A percentile compares a stretch with the other conserved stretches of the same genome.
These are phyloP conservation scores for Ametastegia equiseti DNA, from an alignment of 2,888 invertebrate species.

Conservation along the genomic window DNA sequence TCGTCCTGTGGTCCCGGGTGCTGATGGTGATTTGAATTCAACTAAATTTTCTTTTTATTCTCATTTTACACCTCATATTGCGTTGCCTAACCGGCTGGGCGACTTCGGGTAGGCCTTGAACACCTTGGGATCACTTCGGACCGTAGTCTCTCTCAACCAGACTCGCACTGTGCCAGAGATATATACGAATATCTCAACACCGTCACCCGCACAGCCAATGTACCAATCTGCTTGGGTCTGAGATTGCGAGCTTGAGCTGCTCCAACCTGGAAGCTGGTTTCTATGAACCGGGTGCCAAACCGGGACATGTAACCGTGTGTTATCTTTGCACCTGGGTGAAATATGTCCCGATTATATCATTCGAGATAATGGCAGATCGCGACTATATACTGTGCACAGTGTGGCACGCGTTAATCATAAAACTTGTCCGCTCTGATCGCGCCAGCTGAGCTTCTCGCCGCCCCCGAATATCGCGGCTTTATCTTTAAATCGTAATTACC, in stretches of 20 bases:
- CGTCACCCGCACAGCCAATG: background rate
- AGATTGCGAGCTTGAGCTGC: constrained; percentile 13
- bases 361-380: background rate
- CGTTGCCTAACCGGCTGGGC: constrained; percentile 53
- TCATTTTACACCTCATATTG: constrained; percentile 61
- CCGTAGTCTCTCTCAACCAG: background rate
- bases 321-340: background rate
- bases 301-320: background rate
- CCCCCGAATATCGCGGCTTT: too few relatives aligned
- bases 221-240: background rate
- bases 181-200: background rate
- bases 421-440: constrained; percentile 25
- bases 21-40: constrained; percentile 9
- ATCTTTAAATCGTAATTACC: too few relatives aligned
- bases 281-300: constrained; percentile 33
- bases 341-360: background rate
- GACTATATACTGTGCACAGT: background rate
- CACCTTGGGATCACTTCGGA: constrained; percentile 31
- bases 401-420: constrained; percentile 37
- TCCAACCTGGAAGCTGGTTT: constrained; percentile 10
- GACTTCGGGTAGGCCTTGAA: constrained; percentile 36
- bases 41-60: background rate
- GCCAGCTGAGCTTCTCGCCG: background rate
- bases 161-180: background rate
- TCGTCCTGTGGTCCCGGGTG: background rate